These are phyloP conservation scores for Aphaenogaster rudis DNA, from an alignment of 1,140 invertebrate species.

Conservation along the genomic window DNA sequence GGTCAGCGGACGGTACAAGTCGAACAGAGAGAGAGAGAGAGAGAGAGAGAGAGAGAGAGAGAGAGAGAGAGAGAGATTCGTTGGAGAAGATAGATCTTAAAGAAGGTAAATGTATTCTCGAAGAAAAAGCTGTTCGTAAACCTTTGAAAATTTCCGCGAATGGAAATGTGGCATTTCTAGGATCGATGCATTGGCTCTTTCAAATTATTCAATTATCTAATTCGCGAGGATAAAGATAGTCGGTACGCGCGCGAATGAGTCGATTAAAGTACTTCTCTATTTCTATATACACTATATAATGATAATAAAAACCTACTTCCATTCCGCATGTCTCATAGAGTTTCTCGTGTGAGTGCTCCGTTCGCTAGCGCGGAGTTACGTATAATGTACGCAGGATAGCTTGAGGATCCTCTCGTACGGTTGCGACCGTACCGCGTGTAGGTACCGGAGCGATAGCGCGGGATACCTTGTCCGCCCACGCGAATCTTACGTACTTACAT, in stretches of 20 bases:
- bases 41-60: not conserved
- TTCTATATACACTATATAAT: no score
- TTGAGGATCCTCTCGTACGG: constrained; percentile 47
- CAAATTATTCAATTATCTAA: not conserved
- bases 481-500: not conserved
- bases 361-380: not conserved
- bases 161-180: not conserved
- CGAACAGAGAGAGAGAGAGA: not conserved
- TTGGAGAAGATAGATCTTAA: not conserved
- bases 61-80: not conserved
- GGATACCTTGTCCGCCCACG: constrained; percentile 74
- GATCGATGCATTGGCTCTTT: not conserved
- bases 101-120: not conserved
- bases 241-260: not conserved
- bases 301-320: not conserved
- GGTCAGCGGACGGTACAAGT: constrained; percentile 9
- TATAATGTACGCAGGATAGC: not conserved
- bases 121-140: not conserved
- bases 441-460: constrained; percentile 68
- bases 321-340: not conserved
- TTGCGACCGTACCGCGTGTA: no score
- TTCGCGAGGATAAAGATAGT: not conserved
- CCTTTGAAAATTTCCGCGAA: not conserved
- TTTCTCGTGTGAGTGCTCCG: no score
- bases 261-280: not conserved